Percentiles rank a stretch among this genome's conserved stretches.
Conservation (phyloP, 37 sponge, comb jelly and placozoan species). For the Agelas oroides region DNA sequence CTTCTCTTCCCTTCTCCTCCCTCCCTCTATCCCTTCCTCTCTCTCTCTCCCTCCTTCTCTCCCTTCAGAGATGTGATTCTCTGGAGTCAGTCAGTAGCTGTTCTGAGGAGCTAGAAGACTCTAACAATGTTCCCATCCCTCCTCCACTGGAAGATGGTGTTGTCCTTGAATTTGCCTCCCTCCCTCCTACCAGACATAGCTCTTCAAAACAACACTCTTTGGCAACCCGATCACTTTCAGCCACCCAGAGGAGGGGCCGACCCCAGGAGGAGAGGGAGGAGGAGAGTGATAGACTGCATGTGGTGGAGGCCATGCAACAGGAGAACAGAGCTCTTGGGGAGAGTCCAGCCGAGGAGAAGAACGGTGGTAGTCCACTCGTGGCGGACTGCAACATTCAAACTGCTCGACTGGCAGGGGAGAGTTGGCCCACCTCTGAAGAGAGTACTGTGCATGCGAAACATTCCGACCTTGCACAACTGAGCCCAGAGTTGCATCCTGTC, state of each 20-base stretch:
- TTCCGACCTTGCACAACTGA: no score
- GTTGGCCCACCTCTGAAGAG: no score
- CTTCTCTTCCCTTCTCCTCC: no score
- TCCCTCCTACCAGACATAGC: background rate
- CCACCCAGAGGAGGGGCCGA: background rate
- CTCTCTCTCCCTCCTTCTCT: no score
- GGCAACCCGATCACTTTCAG: conserved; percentile 66
- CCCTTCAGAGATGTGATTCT: conserved; percentile 2
- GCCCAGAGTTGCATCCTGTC: no score
- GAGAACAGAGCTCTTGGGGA: conserved; percentile 28
- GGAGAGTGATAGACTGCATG: background rate
- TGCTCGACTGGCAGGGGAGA: no score
- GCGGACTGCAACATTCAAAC: no score
- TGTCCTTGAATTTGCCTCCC: background rate
- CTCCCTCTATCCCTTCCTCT: no score
- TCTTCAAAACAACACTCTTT: no score
- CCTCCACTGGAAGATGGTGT: background rate
- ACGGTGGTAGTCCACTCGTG: no score
- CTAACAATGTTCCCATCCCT: background rate
- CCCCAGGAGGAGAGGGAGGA: background rate
- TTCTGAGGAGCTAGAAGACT: conserved; percentile 20
- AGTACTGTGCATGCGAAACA: no score
- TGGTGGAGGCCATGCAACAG: conserved; percentile 40
- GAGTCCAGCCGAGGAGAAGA: no score
- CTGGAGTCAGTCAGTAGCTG: conserved; percentile 21